Evolutionary conservation across 2,888 invertebrate genomes (phyloP), one percentile per base, ranked within the genome.

Genomic region (Nymphalis urticae): DNA sequence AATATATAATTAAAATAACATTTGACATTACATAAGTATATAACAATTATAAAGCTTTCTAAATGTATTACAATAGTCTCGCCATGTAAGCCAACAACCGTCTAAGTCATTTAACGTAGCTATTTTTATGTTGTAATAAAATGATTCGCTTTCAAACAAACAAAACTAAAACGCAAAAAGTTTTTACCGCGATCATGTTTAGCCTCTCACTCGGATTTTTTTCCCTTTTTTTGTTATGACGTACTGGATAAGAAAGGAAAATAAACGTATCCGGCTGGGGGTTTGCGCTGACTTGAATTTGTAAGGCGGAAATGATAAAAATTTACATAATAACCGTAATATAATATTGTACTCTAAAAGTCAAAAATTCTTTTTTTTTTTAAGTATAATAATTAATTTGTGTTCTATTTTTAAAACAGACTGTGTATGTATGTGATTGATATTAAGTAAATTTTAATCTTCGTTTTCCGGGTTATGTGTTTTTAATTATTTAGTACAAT

Each of bases 111-210:
- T 72, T 72, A 72, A 71, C 70, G 68, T 72, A 70, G 70, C 70
- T 68, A 56, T 63, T 64, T 66, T 54, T 68, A 73, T 79, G 77
- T 67, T 77, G 76, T 77, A 79, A 79, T 75, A 72, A 63, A 74
- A 73, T 74, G 72, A 76, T 76, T 74, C 73, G 77, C 80, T 81
- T 81, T 80, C 79, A 73, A 78, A 60, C 70, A 74, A 76, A 76
- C 71, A 76, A 75, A 42, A 73, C 74, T 71, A 74, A 70, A 64
- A 60, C 59, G 62, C 51, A 64, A 65, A 66, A 58, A 19, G 36
- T 42, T 9, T 19, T 70, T 64, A 47, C 53, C 21, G 63, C 63
- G 64, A 66, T 69, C 67, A 76, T 75, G 72, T 75, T 73, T 70
- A 73, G 78, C 79, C 81, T 76, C 77, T 81, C 81, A 80, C 81